These are phyloP conservation scores for Lepidurus arcticus DNA, from an alignment of 1,140 invertebrate species.

Conservation along the genomic window DNA sequence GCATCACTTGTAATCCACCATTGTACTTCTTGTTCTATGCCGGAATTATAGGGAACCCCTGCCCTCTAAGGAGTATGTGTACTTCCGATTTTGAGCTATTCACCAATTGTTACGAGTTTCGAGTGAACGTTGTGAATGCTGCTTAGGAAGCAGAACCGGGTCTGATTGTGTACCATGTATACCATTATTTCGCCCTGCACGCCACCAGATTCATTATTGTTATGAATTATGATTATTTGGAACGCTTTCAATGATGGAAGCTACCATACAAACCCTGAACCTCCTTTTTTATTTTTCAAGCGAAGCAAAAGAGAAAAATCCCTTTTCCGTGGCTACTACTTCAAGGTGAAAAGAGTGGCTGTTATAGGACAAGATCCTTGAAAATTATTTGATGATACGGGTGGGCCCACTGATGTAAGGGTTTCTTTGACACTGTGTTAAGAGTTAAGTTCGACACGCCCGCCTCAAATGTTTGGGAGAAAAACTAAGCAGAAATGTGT, in stretches of 20 bases:
- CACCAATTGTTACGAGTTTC: neutral
- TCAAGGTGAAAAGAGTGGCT: neutral
- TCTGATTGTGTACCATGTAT: neutral
- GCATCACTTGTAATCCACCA: neutral
- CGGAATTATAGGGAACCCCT: neutral
- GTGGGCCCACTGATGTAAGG: constrained; percentile 12
- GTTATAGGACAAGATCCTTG: neutral
- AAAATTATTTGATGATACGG: constrained; percentile 18
- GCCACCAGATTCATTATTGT: neutral
- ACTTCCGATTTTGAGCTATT: neutral
- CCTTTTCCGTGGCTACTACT: neutral
- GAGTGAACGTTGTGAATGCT: neutral
- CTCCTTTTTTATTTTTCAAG: too few species aligned
- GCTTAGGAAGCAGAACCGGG: neutral
- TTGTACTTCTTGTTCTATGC: neutral
- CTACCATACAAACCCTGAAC: neutral
- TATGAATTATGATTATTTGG: neutral
- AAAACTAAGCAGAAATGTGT: constrained; percentile 1
- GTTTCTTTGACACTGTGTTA: neutral
- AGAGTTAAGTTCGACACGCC: constrained; percentile 21
- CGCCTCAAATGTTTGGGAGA: neutral
- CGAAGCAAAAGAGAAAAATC: neutral
- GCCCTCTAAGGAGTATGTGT: too few species aligned
- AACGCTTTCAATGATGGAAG: neutral
- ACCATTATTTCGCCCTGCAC: neutral